These are phyloP conservation scores for Pseudorhiza aurosa DNA, from an alignment of 30 jellyfish, hydroid and myxozoan genomes.

Conservation along the genomic window DNA sequence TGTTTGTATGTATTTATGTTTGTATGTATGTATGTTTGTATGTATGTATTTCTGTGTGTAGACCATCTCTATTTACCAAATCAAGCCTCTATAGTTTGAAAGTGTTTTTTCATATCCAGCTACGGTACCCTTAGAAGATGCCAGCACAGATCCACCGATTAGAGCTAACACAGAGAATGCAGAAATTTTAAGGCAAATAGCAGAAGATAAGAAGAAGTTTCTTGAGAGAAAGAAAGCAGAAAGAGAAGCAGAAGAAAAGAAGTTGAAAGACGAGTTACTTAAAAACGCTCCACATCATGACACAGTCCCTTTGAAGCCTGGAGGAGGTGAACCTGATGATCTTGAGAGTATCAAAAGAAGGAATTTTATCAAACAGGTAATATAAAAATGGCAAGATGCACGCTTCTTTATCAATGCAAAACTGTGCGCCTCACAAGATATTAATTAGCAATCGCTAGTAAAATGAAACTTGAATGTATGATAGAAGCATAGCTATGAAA, in stretches of 20 bases:
- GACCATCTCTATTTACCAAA: no score
- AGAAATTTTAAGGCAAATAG: slow-evolving; percentile 73
- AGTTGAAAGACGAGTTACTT: slow-evolving; percentile 71
- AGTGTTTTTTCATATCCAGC: neutral
- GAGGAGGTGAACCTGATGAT: slow-evolving; percentile 97
- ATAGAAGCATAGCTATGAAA: no score
- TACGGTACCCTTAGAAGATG: slow-evolving; percentile 49
- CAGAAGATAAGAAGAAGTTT: slow-evolving; percentile 76
- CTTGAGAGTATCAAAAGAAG: slow-evolving; percentile 77
- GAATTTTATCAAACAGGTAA: slow-evolving; percentile 82
- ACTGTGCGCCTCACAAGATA: no score
- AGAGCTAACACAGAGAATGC: slow-evolving; percentile 23
- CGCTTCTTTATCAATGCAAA: no score
- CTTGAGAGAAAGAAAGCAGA: slow-evolving; percentile 81
- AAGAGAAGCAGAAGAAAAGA: slow-evolving; percentile 64
- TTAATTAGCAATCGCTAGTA: no score
- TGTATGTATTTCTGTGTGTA: slow-evolving; percentile 16
- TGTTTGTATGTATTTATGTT: slow-evolving; percentile 2
- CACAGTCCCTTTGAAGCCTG: slow-evolving; percentile 64
- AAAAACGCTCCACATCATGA: slow-evolving; percentile 80
- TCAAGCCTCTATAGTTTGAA: no score
- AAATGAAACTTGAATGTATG: no score
- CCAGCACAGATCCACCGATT: slow-evolving; percentile 62
- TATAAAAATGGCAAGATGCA: no score
- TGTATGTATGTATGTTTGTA: slow-evolving; percentile 15